Evolutionary conservation across 2,888 invertebrate genomes (phyloP), one percentile per base, ranked within the genome.

Genomic region (Drosophila algonquin): DNA sequence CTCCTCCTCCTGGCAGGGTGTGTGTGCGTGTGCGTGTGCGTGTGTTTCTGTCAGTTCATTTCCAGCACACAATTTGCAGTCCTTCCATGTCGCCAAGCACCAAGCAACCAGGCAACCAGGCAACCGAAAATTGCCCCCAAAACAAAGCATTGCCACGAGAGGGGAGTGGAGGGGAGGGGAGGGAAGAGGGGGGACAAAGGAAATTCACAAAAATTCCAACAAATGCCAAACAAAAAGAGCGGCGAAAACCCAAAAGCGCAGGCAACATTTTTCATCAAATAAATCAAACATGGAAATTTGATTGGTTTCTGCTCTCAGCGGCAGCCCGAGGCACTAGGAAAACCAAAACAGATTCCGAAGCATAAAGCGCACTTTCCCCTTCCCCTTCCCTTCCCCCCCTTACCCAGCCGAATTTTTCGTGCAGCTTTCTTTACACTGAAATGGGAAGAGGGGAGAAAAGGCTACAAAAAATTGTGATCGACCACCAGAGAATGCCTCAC

Each of bases 221-320:
- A 18, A 18, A 48, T 30, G 24, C 24, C 24, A 35, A 16, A 18
- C 4, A 50, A 45, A 21, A n/a, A 40, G 27, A 8, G 21, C 3
- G 21, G 18, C 16, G 18, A 32, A 14, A 21, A 21, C 18, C 35
- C 24, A 53, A 68, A 68, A 52, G 27, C 51, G 55, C n/a, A 51
- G 46, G 55, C 59, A 58, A 51, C 53, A 59, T 65, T 54, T 64
- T 53, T 58, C 54, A 68, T 48, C 50, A 52, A 64, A 67, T 68
- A 58, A 67, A 69, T 68, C 65, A 52, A 58, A 76, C 50, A 71
- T 71, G 59, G 63, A 75, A 50, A 59, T 75, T 73, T 68, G 72
- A 83, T 83, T 83, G 77, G 73, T 55, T 59, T 69, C 57, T 44
- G 52, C 35, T 47, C 44, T 18, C 48, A 57, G 45, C 48, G 51